Evolutionary conservation across 2,113 vertebrate genomes (phyloP).

Genomic region (Rafetus swinhoei): DNA sequence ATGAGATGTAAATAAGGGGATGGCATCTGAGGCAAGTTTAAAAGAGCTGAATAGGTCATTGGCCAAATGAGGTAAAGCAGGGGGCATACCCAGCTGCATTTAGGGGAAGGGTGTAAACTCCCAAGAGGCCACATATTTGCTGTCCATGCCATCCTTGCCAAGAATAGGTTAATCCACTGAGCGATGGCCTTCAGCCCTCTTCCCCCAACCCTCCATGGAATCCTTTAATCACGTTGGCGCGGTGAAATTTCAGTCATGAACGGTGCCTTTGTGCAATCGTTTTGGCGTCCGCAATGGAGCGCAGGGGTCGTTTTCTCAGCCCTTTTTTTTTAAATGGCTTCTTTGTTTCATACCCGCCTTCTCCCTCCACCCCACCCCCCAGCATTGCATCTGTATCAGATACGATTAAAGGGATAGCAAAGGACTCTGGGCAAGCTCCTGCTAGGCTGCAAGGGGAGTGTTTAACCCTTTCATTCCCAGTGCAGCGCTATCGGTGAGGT

Average conservation of each 20-base stretch:
- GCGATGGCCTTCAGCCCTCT: constrained; percentile 71
- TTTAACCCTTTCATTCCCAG: constrained; percentile 67
- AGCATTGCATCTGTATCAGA: constrained; percentile 82
- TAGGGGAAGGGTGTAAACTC: background rate
- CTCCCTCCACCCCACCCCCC: constrained; percentile 1
- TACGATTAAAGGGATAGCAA: constrained; percentile 84
- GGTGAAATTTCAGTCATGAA: constrained; percentile 90
- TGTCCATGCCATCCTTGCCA: constrained; percentile 44
- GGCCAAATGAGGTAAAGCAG: background rate
- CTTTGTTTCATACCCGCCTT: constrained; percentile 79
- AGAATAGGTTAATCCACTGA: constrained; percentile 79
- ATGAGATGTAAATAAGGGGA: background rate
- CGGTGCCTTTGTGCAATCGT: constrained; percentile 84
- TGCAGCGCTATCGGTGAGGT: background rate
- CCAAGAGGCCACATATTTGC: background rate
- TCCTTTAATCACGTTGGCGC: constrained; percentile 87
- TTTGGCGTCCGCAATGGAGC: constrained; percentile 81
- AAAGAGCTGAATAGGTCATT: constrained; percentile 9
- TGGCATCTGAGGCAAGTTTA: background rate
- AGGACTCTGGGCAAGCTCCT: constrained; percentile 59
- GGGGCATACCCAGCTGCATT: constrained; percentile 10
- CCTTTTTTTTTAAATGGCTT: constrained; percentile 80
- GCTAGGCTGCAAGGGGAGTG: constrained; percentile 42
- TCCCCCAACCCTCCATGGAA: constrained; percentile 75
- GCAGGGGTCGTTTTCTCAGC: constrained; percentile 82